Evolutionary conservation across 2,797 vertebrate species (phyloP), one percentile per base, ranked within the genome.

Genomic region (Typhlichthys eigenmanni): DNA sequence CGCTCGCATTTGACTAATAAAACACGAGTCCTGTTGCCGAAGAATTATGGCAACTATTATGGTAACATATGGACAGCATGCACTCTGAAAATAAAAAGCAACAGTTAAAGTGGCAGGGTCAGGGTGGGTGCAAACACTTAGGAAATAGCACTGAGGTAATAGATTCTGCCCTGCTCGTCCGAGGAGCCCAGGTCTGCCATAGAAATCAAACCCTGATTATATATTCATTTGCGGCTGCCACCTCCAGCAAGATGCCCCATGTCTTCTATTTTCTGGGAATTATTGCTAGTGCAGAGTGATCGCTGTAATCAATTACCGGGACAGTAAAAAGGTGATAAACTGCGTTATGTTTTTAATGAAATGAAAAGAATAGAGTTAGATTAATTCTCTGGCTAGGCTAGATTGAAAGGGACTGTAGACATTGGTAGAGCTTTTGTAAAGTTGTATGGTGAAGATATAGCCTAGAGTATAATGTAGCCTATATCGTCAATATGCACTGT

Each of bases 41-140:
- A 94, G 95, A 97, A 95, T 96, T 96, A 96, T 95, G 91, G 93
- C 93, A 89, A 95, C 95, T 94, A 95, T 97, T 94, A 95, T 92
- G 81, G 87, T 91, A 96, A 95, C 95, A 95, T 95, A 95, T 93
- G 95, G 94, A 93, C 93, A 93, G 92, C 90, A 85, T 90, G 94
- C 94, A 93, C 94, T 94, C 91, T 92, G 94, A 95, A 94, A 95
- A 97, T 95, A 95, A 95, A 95, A 96, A 92, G 82, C 91, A 93
- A 93, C 94, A 95, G 94, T 94, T 93, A 95, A 95, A 96, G 94
- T 93, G 93, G 92, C 88, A 87, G 94, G 95, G 95, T 95, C 94
- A 93, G 85, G 82, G 71, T 64, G 75, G 92, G 94, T 92, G 94
- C 93, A 94, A 91, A 96, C 95, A 95, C 95, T 96, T 94, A 95